phyloP scores from a whole-genome alignment of 2,888 invertebrate genomes.

The Therioaphis trifolii region DNA sequence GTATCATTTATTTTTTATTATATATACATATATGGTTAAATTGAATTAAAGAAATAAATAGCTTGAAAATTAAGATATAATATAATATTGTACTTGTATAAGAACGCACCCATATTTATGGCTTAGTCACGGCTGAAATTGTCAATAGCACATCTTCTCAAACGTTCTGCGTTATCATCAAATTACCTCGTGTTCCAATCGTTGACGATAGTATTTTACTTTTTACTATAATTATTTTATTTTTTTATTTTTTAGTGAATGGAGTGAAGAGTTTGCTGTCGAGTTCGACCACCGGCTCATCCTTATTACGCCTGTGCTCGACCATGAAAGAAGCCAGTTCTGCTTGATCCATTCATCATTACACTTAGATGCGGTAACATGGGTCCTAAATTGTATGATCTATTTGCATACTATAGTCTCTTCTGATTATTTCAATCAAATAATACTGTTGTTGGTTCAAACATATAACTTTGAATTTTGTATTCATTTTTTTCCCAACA shows the following conservation, averaged over 20 bases:
- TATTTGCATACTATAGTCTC: too few relatives aligned
- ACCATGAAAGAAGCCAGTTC: conserved; percentile 35
- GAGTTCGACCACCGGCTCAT: conserved; percentile 32
- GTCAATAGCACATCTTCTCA: conserved; percentile 26
- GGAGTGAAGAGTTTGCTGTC: background rate
- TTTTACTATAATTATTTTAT: background rate
- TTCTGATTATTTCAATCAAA: too few relatives aligned
- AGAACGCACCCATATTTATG: conserved; percentile 23
- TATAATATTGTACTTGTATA: background rate
- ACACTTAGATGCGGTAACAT: too few relatives aligned
- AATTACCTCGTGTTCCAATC: conserved; percentile 30
- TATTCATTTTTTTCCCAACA: too few relatives aligned
- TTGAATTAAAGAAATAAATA: conserved; percentile 15
- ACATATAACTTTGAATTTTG: too few relatives aligned
- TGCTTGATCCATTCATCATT: conserved; percentile 31
- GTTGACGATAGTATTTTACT: conserved; percentile 21
- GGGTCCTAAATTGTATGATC: too few relatives aligned
- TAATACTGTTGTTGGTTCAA: too few relatives aligned
- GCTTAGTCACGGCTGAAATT: conserved; percentile 51
- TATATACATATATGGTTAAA: too few relatives aligned
- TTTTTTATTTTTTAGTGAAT: conserved; percentile 43
- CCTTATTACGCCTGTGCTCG: background rate
- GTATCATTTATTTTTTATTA: too few relatives aligned
- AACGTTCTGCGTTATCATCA: conserved; percentile 55
- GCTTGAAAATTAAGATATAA: background rate